Percentiles rank a stretch among this genome's conserved stretches.
Evolutionary conservation across 2,888 invertebrate species (phyloP).

Genomic region (Drosophila rellima): DNA sequence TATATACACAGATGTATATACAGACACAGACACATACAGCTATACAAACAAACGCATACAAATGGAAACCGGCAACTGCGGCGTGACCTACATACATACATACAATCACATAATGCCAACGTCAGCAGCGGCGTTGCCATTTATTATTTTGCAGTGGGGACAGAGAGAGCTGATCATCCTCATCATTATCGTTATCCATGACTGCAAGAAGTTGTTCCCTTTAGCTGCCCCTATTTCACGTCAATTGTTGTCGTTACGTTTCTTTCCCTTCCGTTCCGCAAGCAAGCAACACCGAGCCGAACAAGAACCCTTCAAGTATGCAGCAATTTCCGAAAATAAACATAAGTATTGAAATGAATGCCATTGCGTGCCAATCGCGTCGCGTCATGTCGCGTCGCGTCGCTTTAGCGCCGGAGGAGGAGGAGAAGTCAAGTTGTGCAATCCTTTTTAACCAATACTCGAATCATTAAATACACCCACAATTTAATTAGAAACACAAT

Average conservation of each 20-base stretch:
- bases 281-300: slow-evolving; percentile 13
- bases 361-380: slow-evolving; percentile 63
- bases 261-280: not conserved
- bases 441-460: slow-evolving; percentile 36
- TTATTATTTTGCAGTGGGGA: slow-evolving; percentile 61
- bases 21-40: not conserved
- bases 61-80: slow-evolving; percentile 48
- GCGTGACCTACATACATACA: slow-evolving; percentile 53
- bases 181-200: slow-evolving; percentile 30
- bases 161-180: slow-evolving; percentile 49
- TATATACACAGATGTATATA: slow-evolving; percentile 4
- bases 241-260: slow-evolving; percentile 40
- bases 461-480: slow-evolving; percentile 51
- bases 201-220: slow-evolving; percentile 44
- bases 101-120: slow-evolving; percentile 26
- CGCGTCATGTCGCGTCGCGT: slow-evolving; percentile 20
- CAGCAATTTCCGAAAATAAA: slow-evolving; percentile 77
- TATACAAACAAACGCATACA: slow-evolving; percentile 46
- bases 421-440: slow-evolving; percentile 23
- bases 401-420: not conserved
- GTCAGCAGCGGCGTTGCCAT: slow-evolving; percentile 49
- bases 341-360: slow-evolving; percentile 52
- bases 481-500: slow-evolving; percentile 56
- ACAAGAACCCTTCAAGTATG: slow-evolving; percentile 70
- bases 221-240: slow-evolving; percentile 25